A percentile compares a stretch with the other conserved stretches of the same genome.
These are phyloP conservation scores for Sinhomidia bicolor DNA, from an alignment of 2,888 invertebrate species.

Conservation along the genomic window DNA sequence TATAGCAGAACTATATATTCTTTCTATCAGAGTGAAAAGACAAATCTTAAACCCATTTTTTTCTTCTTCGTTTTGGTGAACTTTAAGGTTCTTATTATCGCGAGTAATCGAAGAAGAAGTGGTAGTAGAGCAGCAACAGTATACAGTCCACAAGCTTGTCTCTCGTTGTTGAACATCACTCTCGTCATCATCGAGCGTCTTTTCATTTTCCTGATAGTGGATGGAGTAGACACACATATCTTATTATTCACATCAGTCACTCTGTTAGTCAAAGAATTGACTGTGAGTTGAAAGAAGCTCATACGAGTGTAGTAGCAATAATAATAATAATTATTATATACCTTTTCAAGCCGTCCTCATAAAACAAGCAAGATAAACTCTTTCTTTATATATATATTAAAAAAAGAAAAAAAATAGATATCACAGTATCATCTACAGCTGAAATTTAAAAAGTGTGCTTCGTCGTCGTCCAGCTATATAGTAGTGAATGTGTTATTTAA, in stretches of 20 bases:
- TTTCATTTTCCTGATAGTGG: slow-evolving; percentile 41
- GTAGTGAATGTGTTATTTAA: slow-evolving; percentile 43
- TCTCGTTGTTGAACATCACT: slow-evolving; percentile 29
- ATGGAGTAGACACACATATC: slow-evolving; percentile 47
- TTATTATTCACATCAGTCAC: slow-evolving; percentile 72
- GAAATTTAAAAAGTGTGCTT: slow-evolving; percentile 52
- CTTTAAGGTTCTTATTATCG: slow-evolving; percentile 51
- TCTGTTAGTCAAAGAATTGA: slow-evolving; percentile 69
- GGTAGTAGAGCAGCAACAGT: neutral
- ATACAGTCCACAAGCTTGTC: slow-evolving; percentile 53
- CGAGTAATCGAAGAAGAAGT: slow-evolving; percentile 16
- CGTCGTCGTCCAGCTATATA: slow-evolving; percentile 44
- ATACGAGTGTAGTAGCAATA: slow-evolving; percentile 45
- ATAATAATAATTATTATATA: slow-evolving; percentile 38
- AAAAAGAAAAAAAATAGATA: slow-evolving; percentile 27
- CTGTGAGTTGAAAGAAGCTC: slow-evolving; percentile 55
- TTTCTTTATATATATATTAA: too few relatives aligned
- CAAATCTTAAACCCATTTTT: slow-evolving; percentile 51
- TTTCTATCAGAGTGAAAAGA: neutral
- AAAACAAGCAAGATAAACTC: slow-evolving; percentile 45
- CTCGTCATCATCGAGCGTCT: too few relatives aligned
- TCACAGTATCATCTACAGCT: slow-evolving; percentile 45
- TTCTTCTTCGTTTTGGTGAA: slow-evolving; percentile 52
- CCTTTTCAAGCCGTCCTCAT: slow-evolving; percentile 46
- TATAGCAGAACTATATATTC: neutral